Evolutionary conservation across 2,888 invertebrate species (phyloP).

Genomic region (Aspidiotus destructor): DNA sequence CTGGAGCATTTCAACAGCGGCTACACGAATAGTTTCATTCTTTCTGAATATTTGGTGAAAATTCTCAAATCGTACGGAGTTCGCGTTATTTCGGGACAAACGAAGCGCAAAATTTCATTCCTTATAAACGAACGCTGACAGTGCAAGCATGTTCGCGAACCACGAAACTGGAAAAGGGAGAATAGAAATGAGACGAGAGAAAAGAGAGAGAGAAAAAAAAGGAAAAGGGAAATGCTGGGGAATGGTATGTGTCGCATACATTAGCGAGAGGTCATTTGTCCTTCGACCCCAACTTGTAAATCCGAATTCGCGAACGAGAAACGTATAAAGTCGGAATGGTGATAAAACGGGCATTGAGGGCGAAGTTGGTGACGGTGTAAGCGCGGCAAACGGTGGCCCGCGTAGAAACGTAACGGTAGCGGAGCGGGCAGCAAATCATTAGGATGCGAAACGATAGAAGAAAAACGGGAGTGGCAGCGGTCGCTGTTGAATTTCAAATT

Average conservation of each 20-base stretch:
- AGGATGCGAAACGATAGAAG: conserved; percentile 30
- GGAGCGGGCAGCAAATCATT: conserved; percentile 23
- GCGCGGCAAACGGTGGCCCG: conserved; percentile 3
- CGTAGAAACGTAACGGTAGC: conserved; percentile 6
- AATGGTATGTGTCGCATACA: conserved; percentile 29
- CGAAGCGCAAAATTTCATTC: conserved; percentile 30
- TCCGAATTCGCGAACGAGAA: conserved; percentile 28
- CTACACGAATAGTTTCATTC: too few species aligned
- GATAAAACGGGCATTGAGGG: conserved; percentile 16
- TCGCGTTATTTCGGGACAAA: neutral
- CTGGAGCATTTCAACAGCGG: too few species aligned
- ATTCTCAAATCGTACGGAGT: too few species aligned
- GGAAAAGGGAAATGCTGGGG: conserved; percentile 3
- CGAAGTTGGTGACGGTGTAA: conserved; percentile 2
- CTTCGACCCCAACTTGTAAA: conserved; percentile 33
- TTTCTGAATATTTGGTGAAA: too few species aligned
- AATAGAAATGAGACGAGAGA: neutral
- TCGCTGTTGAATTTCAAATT: conserved; percentile 32
- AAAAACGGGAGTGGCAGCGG: conserved; percentile 32
- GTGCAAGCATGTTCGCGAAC: neutral
- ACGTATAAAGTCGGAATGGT: conserved; percentile 24
- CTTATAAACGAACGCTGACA: neutral
- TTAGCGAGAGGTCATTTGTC: conserved; percentile 32
- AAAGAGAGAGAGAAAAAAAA: neutral
- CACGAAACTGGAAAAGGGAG: conserved; percentile 3